Evolutionary conservation across 2,113 vertebrate species (phyloP), one percentile per base, ranked within the genome.

Genomic region (Plestiodon gilberti): DNA sequence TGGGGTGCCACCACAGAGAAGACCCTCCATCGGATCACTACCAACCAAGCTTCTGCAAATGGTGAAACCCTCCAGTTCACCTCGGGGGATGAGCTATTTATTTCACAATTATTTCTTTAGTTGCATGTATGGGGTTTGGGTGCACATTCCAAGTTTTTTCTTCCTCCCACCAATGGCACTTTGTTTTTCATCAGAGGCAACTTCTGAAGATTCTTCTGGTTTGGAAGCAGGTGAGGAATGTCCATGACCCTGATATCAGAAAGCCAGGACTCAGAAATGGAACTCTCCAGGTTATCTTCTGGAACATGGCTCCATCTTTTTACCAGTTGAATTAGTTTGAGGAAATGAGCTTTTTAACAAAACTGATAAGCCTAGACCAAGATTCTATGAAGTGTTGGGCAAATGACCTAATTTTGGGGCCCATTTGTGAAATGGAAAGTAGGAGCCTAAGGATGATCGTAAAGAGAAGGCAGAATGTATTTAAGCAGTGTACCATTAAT

Each of bases 181-280:
- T 61, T 59, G 40, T 8, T 62, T 14, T 65, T 2, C 14, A 81
- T 43, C 35, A 40, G 5, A 17, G 33, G 11, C 59, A 28, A 1
- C 20, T 61, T 13, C 57, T 38, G 78, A 62, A 23, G 25, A 25
- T 52, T 38, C 14, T 64, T 7, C 8, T 48, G 79, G 20, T 22
- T 48, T 6, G 8, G 35, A 10, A 25, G 0, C 4, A 1, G 1
- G 9, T 13, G 3, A 17, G 15, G 18, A 30, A 35, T 38, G 1
- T n/a, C 15, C 13, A 3, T 82, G 33, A 18, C 18, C 75, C 52
- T 57, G 18, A 33, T 65, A 38, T 80, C 23, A 30, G 0, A 22
- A 15, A 30, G 7, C 22, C 15, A 11, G 17, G 25, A 18, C 23
- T 83, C 40, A 15, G 10, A 43, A 61, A 3, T 35, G 3, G 5